Conservation (phyloP, 2,113 vertebrate species). For the Trichechus manatus region DNA sequence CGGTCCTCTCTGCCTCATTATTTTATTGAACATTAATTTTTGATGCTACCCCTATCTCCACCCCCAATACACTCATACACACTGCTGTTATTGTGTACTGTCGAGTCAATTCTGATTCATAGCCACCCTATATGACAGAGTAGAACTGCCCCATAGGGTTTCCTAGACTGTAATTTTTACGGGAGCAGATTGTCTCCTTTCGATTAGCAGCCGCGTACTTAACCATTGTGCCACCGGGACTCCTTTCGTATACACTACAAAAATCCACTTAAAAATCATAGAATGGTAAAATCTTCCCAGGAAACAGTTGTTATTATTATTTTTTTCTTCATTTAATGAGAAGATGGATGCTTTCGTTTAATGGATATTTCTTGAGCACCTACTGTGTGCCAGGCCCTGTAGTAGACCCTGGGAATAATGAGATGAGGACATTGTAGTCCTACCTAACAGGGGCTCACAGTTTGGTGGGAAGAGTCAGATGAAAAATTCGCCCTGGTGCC, state of each 20-base stretch:
- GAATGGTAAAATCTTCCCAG: background rate
- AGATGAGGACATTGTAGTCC: background rate
- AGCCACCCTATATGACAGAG: no score
- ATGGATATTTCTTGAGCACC: background rate
- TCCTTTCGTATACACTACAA: background rate
- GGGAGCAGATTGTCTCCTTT: no score
- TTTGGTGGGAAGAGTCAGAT: background rate
- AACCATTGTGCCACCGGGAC: no score
- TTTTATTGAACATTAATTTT: background rate
- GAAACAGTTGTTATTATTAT: background rate
- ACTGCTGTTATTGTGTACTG: no score
- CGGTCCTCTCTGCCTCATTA: rapidly evolving
- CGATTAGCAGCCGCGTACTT: no score
- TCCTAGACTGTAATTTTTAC: no score
- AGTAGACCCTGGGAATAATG: background rate
- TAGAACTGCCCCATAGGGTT: no score
- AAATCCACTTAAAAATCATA: background rate
- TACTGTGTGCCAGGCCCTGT: no score
- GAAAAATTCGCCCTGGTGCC: no score
- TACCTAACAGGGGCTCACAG: rapidly evolving
- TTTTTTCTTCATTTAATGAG: background rate
- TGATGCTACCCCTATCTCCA: no score
- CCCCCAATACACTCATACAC: background rate
- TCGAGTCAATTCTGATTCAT: no score
- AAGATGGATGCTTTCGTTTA: background rate